Conservation (phyloP, 2,888 invertebrate species). For the Drosophila crucigera region DNA sequence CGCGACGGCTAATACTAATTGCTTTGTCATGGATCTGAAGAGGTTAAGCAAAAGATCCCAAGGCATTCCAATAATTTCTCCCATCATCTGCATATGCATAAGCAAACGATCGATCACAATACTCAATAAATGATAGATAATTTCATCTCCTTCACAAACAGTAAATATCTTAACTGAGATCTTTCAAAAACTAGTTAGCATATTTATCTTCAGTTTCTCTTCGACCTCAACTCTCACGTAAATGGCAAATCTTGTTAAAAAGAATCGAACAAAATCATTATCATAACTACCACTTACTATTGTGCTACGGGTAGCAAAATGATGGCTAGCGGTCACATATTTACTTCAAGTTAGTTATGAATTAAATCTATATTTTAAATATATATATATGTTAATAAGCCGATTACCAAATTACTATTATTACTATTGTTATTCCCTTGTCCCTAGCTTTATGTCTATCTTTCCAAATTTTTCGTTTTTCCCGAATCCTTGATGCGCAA, state of each 20-base stretch:
- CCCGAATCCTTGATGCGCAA: neutral
- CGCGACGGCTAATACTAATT: slow-evolving; percentile 29
- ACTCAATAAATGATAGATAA: slow-evolving; percentile 1
- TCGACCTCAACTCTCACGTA: neutral
- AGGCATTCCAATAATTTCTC: slow-evolving; percentile 1
- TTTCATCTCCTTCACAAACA: neutral
- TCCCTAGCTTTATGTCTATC: neutral
- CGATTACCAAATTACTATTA: neutral
- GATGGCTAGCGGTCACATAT: neutral
- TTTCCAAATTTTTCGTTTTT: neutral
- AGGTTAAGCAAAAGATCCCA: slow-evolving; percentile 10
- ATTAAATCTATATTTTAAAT: neutral
- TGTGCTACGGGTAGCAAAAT: neutral
- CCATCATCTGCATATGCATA: slow-evolving; percentile 28
- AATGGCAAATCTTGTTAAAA: neutral
- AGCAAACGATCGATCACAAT: slow-evolving; percentile 27
- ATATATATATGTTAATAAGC: neutral
- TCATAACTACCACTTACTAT: neutral
- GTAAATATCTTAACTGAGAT: neutral
- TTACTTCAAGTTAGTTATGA: neutral
- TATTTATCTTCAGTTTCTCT: neutral
- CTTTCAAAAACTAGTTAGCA: neutral
- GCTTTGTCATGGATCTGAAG: slow-evolving; percentile 30
- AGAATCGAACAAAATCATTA: neutral
- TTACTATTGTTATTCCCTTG: neutral